Conservation (phyloP, 2,113 vertebrate species). For the Oncorhynchus kisutch region DNA sequence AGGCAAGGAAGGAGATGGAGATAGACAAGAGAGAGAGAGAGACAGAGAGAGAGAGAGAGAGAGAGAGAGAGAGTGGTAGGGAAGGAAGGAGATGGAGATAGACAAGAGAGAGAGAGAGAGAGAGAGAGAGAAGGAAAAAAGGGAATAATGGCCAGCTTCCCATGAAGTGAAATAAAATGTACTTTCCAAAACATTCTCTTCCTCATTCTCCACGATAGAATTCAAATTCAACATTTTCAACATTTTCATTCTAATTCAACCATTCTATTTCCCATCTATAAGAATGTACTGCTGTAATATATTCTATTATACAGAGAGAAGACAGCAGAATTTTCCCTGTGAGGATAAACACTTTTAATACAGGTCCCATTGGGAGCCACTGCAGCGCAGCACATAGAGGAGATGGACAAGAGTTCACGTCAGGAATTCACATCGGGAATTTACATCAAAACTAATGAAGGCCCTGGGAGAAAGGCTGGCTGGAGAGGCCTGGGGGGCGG, state of each 20-base stretch:
- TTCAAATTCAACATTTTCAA: neutral
- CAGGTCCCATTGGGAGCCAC: no score
- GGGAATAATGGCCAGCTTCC: no score
- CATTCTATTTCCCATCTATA: neutral
- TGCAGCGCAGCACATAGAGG: neutral
- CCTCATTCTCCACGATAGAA: neutral
- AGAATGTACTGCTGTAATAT: neutral
- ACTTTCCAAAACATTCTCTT: neutral
- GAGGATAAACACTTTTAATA: neutral
- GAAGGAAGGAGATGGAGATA: no score
- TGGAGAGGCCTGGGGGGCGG: conserved; percentile 13
- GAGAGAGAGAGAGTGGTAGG: neutral
- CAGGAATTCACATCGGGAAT: conserved; percentile 35
- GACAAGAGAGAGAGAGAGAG: neutral
- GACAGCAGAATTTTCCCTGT: neutral
- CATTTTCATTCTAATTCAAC: neutral
- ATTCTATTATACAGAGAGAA: neutral
- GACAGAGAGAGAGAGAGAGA: neutral
- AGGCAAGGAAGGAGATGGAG: no score
- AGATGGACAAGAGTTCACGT: conserved; percentile 29
- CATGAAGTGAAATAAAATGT: no score
- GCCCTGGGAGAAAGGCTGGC: conserved; percentile 7
- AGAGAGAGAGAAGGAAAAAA: neutral
- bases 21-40: no score
- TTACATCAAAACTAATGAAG: conserved; percentile 52